Evolutionary conservation across 2,888 invertebrate species (phyloP).

Genomic region (Rhopalosiphum nymphaeae): DNA sequence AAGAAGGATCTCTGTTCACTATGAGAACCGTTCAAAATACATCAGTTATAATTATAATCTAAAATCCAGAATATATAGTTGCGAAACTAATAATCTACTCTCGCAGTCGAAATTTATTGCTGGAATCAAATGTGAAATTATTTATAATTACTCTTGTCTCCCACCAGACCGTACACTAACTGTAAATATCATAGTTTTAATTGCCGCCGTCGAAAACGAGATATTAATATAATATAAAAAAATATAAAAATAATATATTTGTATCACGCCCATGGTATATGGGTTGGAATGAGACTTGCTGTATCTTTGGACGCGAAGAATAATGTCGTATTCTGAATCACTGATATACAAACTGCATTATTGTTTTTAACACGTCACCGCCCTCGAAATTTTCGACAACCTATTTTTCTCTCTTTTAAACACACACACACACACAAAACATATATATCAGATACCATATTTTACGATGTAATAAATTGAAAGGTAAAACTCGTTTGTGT

Average conservation of each 20-base stretch:
- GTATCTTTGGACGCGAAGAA: not conserved
- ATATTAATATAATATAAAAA: not conserved
- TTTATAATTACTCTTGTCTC: not conserved
- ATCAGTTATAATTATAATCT: not conserved
- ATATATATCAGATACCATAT: no score
- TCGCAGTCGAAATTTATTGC: not conserved
- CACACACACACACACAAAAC: not conserved
- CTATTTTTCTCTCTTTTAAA: not conserved
- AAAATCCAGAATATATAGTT: not conserved
- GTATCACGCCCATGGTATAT: not conserved
- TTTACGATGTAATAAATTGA: no score
- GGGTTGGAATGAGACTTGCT: not conserved
- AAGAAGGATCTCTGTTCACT: not conserved
- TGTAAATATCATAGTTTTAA: slow-evolving; percentile 22
- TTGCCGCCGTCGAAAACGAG: slow-evolving; percentile 16
- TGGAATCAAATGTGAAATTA: not conserved
- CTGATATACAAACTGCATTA: not conserved
- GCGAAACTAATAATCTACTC: not conserved
- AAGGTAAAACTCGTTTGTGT: no score
- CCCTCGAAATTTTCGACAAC: not conserved
- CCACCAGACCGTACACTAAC: not conserved
- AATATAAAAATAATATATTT: no score
- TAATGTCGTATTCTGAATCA: not conserved
- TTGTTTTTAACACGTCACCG: slow-evolving; percentile 17
- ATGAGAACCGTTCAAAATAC: not conserved